Base-by-base conservation (phyloP, 2,888 invertebrate genomes). In the Notodromas monacha region DNA sequence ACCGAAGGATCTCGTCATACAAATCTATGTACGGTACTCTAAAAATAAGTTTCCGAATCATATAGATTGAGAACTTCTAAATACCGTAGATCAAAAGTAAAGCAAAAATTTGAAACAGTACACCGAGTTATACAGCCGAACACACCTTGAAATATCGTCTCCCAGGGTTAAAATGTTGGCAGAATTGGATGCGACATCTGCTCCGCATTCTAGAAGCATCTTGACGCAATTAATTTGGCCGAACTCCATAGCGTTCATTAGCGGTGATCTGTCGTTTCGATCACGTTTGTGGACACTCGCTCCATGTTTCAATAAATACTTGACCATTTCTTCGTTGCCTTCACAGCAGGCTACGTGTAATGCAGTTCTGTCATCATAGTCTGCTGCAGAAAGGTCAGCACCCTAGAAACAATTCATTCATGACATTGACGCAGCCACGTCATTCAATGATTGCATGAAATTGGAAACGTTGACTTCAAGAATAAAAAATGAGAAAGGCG, bases 251-350 rank as follows among this genome's bases (percentile, higher is more conserved):
- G 21, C 21, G n/a, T 21, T n/a, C 21, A 21, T 21, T 6, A 21
- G 21, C 21, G 21, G 21, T n/a, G 21, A 8, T n/a, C 21, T 6
- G 21, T 21, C 21, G 21, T 21, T 21, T n/a, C 21, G 6, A 40
- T 73, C 73, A 37, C 66, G 64, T 26, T 60, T 52, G 43, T 81
- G 77, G 3, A 81, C 70, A 30, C 65, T 69, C 1, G 73, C 73
- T 0, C 81, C 81, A 40, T 67, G 60, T 31, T 58, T 56, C 14
- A 84, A 52, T 15, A 81, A 52, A 45, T 62, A 65, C 36, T 65
- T 60, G 0, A 76, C 68, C 2, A 70, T 56, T 1, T 56, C 44
- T 1, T 57, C 37, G 34, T 68, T 60, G 0, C 74, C 74, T 37
- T 64, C 58, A 30, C 62, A 52, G 16, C 68, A 65, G 1, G 79